Conservation (phyloP, 2,797 vertebrate species). For the Prionace glauca region DNA sequence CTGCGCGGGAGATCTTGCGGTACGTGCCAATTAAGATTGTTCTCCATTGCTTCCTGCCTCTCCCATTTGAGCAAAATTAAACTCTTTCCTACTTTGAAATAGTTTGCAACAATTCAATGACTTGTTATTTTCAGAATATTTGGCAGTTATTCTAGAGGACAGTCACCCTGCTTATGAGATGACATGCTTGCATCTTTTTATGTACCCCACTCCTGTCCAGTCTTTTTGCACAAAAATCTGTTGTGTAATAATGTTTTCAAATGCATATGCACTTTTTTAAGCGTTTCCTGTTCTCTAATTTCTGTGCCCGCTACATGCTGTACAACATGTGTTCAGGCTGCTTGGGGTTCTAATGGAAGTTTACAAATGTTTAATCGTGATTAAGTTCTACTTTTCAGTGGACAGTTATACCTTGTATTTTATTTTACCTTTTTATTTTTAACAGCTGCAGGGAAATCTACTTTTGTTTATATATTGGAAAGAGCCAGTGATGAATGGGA, state of each 20-base stretch:
- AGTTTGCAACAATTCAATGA: background rate
- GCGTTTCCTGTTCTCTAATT: background rate
- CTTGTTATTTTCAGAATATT: too few relatives aligned
- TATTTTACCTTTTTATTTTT: background rate
- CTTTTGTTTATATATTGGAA: constrained; percentile 60
- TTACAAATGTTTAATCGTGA: background rate
- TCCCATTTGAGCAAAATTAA: too few relatives aligned
- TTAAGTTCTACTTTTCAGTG: background rate
- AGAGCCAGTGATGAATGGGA: constrained; percentile 60
- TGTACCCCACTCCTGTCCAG: background rate
- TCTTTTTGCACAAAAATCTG: background rate
- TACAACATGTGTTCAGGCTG: too few relatives aligned
- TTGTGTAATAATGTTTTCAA: background rate
- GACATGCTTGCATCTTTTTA: background rate
- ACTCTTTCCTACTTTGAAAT: background rate
- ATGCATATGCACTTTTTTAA: background rate
- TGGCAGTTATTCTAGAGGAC: background rate
- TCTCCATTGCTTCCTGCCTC: background rate
- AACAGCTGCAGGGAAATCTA: constrained; percentile 55
- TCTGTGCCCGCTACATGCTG: background rate
- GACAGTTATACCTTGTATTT: background rate
- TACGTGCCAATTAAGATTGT: background rate
- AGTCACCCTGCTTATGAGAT: background rate
- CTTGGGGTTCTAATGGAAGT: too few relatives aligned
- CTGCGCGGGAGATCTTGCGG: background rate